Evolutionary conservation across 2,888 invertebrate genomes (phyloP), one percentile per base, ranked within the genome.

Genomic region (Mythimna impura): DNA sequence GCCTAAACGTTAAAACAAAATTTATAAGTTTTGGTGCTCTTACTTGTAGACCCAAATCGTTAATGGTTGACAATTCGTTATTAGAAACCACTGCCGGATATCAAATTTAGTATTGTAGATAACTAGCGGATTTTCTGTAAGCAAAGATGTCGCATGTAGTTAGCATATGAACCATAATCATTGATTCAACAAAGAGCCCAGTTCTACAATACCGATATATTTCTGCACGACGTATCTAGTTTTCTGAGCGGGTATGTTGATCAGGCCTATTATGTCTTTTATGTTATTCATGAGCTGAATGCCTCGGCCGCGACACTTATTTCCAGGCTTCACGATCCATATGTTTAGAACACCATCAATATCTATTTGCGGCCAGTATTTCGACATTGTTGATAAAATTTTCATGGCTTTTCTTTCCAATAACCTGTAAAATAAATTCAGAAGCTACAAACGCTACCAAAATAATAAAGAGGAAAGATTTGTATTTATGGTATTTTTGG

Each of bases 281-380:
- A 99, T 96, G 87, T 97, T 97, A 91, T 98, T 98, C 96, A 98
- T 97, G 65, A 99, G 96, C 63, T 98, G 97, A 81, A 99, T 99
- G 66, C 99, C 99, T 88, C 98, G 97, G 0, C 99, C 99, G 14
- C 99, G 97, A 85, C 99, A 99, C 91, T 98, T 98, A 87, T 99
- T 99, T 0, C 99, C 99, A 0, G 99, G 99, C 91, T 99, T 99
- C 75, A 99, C 97, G 80, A 99, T 99, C 99, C 99, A 99, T 83
- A 99, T 97, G 93, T 99, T 99, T 74, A 97, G 97, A 76, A 97
- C 97, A 0, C 99, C 99, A 91, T 99, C 99, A 82, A 98, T 97
- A 52, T 97, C 97, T 83, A 98, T 97, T 91, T 98, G 98, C 0
- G 98, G 98, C 98, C 98, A 98, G 89, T 97, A 97, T 73, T 97